Conservation (phyloP, 2,888 invertebrate genomes). For the Caenorhabditis wallacei region DNA sequence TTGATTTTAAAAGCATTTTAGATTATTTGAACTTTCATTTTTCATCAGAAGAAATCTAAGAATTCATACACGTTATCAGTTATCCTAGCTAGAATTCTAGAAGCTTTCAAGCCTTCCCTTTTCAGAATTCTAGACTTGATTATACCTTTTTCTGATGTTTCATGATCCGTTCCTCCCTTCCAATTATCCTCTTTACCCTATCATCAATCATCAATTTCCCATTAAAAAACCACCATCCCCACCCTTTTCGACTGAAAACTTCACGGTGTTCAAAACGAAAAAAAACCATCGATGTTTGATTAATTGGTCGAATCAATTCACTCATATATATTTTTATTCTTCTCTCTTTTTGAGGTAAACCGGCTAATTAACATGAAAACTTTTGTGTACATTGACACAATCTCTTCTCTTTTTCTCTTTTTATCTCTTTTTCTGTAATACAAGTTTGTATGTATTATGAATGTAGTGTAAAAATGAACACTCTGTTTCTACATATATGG, state of each 20-base stretch:
- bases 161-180: background rate
- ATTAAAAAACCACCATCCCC: background rate
- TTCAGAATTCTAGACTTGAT: background rate
- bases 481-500: constrained; percentile 12
- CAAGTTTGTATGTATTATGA: constrained; percentile 50
- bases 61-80: too few relatives aligned
- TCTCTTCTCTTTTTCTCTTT: constrained; percentile 20
- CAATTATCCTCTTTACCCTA: constrained; percentile 7
- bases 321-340: too few relatives aligned
- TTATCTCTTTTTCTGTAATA: constrained; percentile 33
- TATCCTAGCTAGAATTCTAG: too few relatives aligned
- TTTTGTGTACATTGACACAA: constrained; percentile 45
- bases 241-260: constrained; percentile 5
- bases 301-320: constrained; percentile 42
- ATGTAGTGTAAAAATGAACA: constrained; percentile 60
- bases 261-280: background rate
- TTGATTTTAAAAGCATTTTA: too few relatives aligned
- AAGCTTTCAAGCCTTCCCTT: too few relatives aligned
- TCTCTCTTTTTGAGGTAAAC: constrained; percentile 36
- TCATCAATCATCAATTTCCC: constrained; percentile 16
- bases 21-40: too few relatives aligned
- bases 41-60: too few relatives aligned
- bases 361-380: constrained; percentile 59
- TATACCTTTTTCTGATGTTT: too few relatives aligned
- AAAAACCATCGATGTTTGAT: constrained; percentile 44